Evolutionary conservation across 2,113 vertebrate species (phyloP).

Genomic region (Mungos mungo): DNA sequence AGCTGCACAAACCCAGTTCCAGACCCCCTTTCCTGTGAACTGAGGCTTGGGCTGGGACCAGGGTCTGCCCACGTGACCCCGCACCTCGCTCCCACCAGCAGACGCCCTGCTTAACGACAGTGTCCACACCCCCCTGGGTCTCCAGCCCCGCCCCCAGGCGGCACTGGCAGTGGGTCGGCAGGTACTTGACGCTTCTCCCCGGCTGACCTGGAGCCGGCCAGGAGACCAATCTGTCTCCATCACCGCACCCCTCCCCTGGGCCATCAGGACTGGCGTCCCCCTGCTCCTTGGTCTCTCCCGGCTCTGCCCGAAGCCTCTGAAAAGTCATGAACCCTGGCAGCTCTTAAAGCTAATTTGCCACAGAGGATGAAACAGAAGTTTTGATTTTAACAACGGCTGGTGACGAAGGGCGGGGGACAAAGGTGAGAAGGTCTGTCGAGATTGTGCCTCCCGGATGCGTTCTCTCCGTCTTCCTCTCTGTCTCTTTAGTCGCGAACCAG

Average conservation of each 20-base stretch:
- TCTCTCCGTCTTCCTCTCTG: neutral
- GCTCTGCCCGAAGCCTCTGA: neutral
- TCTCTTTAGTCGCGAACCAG: neutral
- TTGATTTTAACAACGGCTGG: neutral
- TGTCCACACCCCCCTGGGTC: fast-evolving
- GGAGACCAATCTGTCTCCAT: fast-evolving
- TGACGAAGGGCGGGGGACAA: fast-evolving
- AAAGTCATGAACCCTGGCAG: fast-evolving
- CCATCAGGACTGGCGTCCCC: fast-evolving
- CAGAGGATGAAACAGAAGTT: neutral
- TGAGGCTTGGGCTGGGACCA: fast-evolving
- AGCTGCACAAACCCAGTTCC: neutral
- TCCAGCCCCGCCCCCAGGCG: neutral
- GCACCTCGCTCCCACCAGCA: fast-evolving
- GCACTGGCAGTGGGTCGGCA: fast-evolving
- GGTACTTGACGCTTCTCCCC: neutral
- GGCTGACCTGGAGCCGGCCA: neutral
- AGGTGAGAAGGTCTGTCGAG: neutral
- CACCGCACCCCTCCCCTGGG: neutral
- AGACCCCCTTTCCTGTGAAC: neutral
- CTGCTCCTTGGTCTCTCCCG: neutral
- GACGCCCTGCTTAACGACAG: fast-evolving
- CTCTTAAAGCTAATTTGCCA: neutral
- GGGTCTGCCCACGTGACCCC: fast-evolving
- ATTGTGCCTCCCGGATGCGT: fast-evolving